Evolutionary conservation across 2,113 vertebrate species (phyloP).

Genomic region (Elgaria multicarinata): DNA sequence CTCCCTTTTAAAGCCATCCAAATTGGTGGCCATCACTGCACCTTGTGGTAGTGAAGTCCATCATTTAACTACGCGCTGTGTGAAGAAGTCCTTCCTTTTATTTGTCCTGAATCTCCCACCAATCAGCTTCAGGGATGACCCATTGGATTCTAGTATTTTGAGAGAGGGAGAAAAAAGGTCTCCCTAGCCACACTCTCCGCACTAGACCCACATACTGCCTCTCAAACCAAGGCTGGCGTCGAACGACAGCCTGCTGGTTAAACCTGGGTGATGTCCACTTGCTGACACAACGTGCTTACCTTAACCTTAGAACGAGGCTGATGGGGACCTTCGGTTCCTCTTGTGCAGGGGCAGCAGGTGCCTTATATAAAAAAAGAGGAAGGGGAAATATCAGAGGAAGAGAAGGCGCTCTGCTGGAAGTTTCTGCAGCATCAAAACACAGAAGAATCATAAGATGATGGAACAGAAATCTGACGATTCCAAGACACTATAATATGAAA

Average conservation of each 20-base stretch:
- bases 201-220: not conserved
- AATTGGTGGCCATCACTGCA: too few relatives aligned
- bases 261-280: not conserved
- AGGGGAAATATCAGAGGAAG: not conserved
- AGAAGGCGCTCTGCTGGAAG: not conserved
- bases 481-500: not conserved
- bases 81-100: too few relatives aligned
- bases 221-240: not conserved
- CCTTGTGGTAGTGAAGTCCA: too few relatives aligned
- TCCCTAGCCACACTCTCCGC: too few relatives aligned
- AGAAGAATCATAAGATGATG: not conserved
- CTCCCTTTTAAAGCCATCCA: too few relatives aligned
- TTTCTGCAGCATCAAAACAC: not conserved
- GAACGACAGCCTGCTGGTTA: not conserved
- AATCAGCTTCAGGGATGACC: too few relatives aligned
- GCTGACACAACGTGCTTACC: constrained; percentile 74
- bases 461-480: not conserved
- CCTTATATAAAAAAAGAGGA: constrained; percentile 66
- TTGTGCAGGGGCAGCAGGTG: constrained; percentile 68
- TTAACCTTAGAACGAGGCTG: constrained; percentile 95
- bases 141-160: too few relatives aligned
- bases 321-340: constrained; percentile 85
- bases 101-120: too few relatives aligned
- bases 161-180: too few relatives aligned
- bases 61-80: too few relatives aligned